Evolutionary conservation across 2,797 vertebrate genomes (phyloP).

Genomic region (Coluber constrictor): DNA sequence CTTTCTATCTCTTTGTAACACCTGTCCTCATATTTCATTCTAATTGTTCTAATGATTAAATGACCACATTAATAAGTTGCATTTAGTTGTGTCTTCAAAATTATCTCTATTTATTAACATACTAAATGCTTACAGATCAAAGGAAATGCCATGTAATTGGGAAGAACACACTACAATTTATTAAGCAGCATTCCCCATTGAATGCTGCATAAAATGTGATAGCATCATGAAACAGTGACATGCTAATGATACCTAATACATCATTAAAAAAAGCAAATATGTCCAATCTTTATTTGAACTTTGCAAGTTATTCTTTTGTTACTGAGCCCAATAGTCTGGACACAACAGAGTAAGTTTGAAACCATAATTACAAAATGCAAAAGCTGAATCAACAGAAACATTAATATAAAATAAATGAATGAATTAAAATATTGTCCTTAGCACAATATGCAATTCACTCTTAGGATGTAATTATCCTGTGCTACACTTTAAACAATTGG

Average conservation of each 20-base stretch:
- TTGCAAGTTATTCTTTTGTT: background rate
- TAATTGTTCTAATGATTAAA: constrained; percentile 1
- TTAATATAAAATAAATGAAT: background rate
- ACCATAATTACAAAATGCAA: background rate
- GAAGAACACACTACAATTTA: constrained; percentile 16
- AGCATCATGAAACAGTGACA: background rate
- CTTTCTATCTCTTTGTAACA: background rate
- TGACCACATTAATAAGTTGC: background rate
- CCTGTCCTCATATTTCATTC: background rate
- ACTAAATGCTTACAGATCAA: background rate
- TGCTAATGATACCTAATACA: background rate
- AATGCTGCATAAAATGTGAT: constrained; percentile 27
- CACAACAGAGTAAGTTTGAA: background rate
- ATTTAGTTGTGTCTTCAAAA: constrained; percentile 31
- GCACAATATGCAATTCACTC: background rate
- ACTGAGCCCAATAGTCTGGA: background rate
- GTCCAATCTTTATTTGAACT: background rate
- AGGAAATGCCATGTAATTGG: constrained; percentile 23
- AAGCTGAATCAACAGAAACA: background rate
- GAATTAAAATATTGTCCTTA: background rate
- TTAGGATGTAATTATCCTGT: background rate
- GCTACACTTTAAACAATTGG: background rate
- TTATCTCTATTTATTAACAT: background rate
- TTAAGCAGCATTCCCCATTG: constrained; percentile 5
- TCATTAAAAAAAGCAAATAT: constrained; percentile 15